phyloP scores from a whole-genome alignment of 1,140 invertebrate species.

The Trichonephila inaurata region DNA sequence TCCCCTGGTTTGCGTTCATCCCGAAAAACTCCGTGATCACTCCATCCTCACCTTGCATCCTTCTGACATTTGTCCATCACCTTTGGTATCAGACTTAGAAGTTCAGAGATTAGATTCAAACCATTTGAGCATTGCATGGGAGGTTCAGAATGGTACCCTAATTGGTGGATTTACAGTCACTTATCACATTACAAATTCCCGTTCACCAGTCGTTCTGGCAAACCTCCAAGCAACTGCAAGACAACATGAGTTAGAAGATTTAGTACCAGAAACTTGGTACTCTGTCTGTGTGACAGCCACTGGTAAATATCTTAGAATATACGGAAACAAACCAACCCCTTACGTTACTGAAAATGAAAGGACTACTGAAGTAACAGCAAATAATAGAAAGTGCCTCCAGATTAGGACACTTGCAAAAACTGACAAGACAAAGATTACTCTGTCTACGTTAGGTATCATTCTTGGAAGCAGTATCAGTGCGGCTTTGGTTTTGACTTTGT shows the following conservation, averaged over 20 bases:
- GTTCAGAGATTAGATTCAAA: conserved; percentile 93
- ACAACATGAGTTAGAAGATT: conserved; percentile 85
- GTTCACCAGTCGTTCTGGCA: conserved; percentile 64
- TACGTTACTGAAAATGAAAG: conserved; percentile 76
- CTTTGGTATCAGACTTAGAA: conserved; percentile 89
- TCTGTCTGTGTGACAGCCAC: conserved; percentile 91
- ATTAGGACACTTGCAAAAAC: conserved; percentile 77
- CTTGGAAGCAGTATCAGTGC: conserved; percentile 92
- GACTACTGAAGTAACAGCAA: conserved; percentile 69
- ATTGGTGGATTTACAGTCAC: conserved; percentile 92
- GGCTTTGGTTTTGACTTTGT: conserved; percentile 90
- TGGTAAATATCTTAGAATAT: conserved; percentile 84
- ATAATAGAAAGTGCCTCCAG: conserved; percentile 78
- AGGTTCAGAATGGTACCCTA: conserved; percentile 91
- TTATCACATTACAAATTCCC: conserved; percentile 87
- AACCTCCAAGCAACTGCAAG: conserved; percentile 67
- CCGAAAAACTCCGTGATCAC: conserved; percentile 87
- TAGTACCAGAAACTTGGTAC: conserved; percentile 89
- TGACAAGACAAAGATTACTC: conserved; percentile 77
- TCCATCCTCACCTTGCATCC: conserved; percentile 90
- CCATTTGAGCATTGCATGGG: conserved; percentile 92
- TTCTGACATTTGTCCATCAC: conserved; percentile 89
- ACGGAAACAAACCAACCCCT: conserved; percentile 75
- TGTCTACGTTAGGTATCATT: conserved; percentile 86
- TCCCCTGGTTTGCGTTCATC: conserved; percentile 88